A percentile compares a stretch with the other conserved stretches of the same genome.
Evolutionary conservation across 2,113 vertebrate species (phyloP).

Genomic region (Neopipo cinnamomea): DNA sequence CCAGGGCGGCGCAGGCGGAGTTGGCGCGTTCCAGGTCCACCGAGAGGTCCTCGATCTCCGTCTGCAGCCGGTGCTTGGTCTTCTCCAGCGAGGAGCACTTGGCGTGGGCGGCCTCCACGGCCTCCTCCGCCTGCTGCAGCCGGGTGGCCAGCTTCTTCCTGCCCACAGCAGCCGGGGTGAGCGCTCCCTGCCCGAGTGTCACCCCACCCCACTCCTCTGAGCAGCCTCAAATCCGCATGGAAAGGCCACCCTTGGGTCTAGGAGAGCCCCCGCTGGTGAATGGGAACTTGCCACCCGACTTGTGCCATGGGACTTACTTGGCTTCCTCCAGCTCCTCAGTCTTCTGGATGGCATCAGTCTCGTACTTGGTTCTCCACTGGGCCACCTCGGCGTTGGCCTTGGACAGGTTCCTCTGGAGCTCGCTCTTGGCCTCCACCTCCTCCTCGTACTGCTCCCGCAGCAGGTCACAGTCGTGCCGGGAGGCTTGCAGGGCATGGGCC

Average conservation of each 20-base stretch:
- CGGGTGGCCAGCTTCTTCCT: conserved; percentile 90
- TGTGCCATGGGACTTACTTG: conserved; percentile 78
- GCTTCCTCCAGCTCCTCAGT: conserved; percentile 94
- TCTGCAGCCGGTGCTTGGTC: conserved; percentile 91
- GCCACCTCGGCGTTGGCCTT: conserved; percentile 91
- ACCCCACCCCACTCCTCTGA: neutral
- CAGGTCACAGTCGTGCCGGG: conserved; percentile 88
- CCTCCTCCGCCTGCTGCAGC: conserved; percentile 91
- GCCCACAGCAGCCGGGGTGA: neutral
- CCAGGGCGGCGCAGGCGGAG: conserved; percentile 80
- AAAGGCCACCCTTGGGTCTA: fast-evolving
- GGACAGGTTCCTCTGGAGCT: conserved; percentile 87
- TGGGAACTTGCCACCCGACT: fast-evolving
- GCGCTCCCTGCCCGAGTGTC: neutral
- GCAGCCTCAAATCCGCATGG: neutral
- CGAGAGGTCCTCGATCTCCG: conserved; percentile 87
- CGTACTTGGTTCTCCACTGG: conserved; percentile 93
- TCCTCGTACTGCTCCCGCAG: conserved; percentile 93
- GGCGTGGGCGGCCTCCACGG: conserved; percentile 82
- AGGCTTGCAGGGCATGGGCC: conserved; percentile 87
- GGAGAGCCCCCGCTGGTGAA: neutral
- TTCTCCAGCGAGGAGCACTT: conserved; percentile 92
- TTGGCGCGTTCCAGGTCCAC: conserved; percentile 89
- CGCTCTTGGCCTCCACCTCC: conserved; percentile 86
- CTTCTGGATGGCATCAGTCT: conserved; percentile 92